A percentile compares a stretch with the other conserved stretches of the same genome.
These are phyloP conservation scores for Acipenser transmontanus DNA, from an alignment of 2,797 vertebrate species.

Conservation along the genomic window DNA sequence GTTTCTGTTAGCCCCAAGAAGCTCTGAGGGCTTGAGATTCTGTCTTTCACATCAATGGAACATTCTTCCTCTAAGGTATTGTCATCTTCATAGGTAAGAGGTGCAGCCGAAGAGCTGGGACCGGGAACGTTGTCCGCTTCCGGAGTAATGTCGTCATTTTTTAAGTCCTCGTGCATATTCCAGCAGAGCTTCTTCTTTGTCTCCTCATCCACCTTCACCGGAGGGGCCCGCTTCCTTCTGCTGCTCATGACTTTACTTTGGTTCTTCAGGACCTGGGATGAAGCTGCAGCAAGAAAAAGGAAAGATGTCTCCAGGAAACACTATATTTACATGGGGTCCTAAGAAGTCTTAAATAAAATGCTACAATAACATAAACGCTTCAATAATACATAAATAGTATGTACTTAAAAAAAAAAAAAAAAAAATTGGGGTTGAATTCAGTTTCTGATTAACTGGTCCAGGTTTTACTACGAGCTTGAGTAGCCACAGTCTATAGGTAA, in stretches of 20 bases:
- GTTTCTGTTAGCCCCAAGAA: slow-evolving; percentile 26
- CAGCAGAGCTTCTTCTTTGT: slow-evolving; percentile 75
- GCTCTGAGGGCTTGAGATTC: neutral
- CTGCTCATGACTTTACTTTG: slow-evolving; percentile 65
- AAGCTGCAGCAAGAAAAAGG: too few species aligned
- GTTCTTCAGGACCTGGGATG: too few species aligned
- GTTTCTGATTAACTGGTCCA: too few species aligned
- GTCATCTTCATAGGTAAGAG: slow-evolving; percentile 34
- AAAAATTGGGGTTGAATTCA: too few species aligned
- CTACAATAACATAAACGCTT: too few species aligned
- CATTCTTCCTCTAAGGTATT: slow-evolving; percentile 35
- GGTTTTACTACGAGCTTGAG: too few species aligned
- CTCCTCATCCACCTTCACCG: slow-evolving; percentile 78
- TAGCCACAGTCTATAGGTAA: too few species aligned
- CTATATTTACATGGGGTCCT: too few species aligned
- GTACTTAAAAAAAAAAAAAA: too few species aligned
- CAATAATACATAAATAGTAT: too few species aligned
- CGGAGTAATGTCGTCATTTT: slow-evolving; percentile 43
- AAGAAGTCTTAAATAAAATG: too few species aligned
- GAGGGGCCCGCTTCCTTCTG: slow-evolving; percentile 78
- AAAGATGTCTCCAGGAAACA: too few species aligned
- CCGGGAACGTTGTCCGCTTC: slow-evolving; percentile 36
- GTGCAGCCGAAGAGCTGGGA: slow-evolving; percentile 40
- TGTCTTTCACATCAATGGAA: neutral
- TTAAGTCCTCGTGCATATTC: slow-evolving; percentile 90